Evolutionary conservation across 2,797 vertebrate species (phyloP), one percentile per base, ranked within the genome.

Genomic region (Trachops cirrhosus): DNA sequence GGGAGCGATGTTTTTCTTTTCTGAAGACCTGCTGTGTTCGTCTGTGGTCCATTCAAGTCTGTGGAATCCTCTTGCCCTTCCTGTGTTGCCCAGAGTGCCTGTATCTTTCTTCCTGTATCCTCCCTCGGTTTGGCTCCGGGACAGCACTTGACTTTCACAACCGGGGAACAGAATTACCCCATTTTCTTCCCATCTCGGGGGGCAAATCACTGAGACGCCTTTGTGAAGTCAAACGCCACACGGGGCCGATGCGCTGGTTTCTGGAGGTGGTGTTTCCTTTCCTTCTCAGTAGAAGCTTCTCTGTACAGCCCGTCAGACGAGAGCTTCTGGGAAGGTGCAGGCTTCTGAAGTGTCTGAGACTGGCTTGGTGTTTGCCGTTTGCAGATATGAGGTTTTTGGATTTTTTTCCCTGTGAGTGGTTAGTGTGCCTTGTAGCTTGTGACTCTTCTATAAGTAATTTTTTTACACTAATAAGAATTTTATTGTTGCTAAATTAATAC

Each of bases 171-270:
- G 24, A 64, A 22, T 89, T 52, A 54, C 26, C 96, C 77, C 1
- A 37, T 32, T 80, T 82, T 52, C 50, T 64, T 86, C 73, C 10
- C 41, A 24, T 92, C 87, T 85, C 70, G 1, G 46, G 86, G 75
- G 90, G 93, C 59, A 22, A 68, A 79, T 74, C 84, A 90, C 62
- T 29, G 83, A 94, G 75, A 84, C 24, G 52, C 32, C 82, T 96
- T 88, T 89, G 93, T 92, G 89, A 77, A 67, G 74, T 77, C 78
- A 80, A 67, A 67, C 4, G 7, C 26, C n/a, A 3, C 39, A 10
- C 0, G 15, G 92, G 39, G 26, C 32, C 15, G 14, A 15, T 7
- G 19, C 18, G 82, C 44, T 80, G 57, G 32, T 39, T 85, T 59
- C 46, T 87, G 44, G 82, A 78, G 41, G 48, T 11, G 39, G 4